These are phyloP conservation scores for Thelaira solivaga DNA, from an alignment of 2,888 invertebrate species.

Conservation along the genomic window DNA sequence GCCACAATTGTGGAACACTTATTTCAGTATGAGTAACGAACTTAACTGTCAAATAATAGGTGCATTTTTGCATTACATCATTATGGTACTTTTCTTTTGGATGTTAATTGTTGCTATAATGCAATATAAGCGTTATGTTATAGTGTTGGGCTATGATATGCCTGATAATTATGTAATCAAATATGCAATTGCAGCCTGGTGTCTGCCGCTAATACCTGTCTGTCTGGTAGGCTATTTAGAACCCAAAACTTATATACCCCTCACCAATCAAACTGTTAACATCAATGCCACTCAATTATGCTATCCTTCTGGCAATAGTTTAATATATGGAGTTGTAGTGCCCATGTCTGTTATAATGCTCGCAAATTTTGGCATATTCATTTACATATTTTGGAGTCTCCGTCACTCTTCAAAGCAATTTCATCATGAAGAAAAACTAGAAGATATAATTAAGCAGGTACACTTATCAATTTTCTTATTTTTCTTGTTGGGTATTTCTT, in stretches of 20 bases:
- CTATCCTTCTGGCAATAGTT: slow-evolving; percentile 78
- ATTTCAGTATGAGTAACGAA: slow-evolving; percentile 64
- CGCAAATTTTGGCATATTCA: slow-evolving; percentile 79
- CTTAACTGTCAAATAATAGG: slow-evolving; percentile 80
- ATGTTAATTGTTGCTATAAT: slow-evolving; percentile 84
- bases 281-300: slow-evolving; percentile 77
- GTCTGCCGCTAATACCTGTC: slow-evolving; percentile 79
- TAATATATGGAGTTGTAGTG: slow-evolving; percentile 78
- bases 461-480: slow-evolving; percentile 80
- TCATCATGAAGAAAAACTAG: slow-evolving; percentile 71
- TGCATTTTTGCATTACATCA: slow-evolving; percentile 81
- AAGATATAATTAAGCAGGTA: slow-evolving; percentile 77
- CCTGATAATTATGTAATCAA: slow-evolving; percentile 81
- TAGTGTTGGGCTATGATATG: slow-evolving; percentile 79
- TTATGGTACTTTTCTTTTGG: slow-evolving; percentile 84
- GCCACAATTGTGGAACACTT: slow-evolving; percentile 65
- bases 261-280: slow-evolving; percentile 54
- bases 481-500: slow-evolving; percentile 80
- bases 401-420: slow-evolving; percentile 72
- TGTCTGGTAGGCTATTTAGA: slow-evolving; percentile 76
- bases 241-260: slow-evolving; percentile 77
- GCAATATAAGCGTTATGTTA: slow-evolving; percentile 83
- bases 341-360: slow-evolving; percentile 79
- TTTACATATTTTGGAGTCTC: slow-evolving; percentile 78
- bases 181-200: slow-evolving; percentile 82